Base-by-base conservation (phyloP, 2,888 invertebrate species). In the Dichetophora obliterata region DNA sequence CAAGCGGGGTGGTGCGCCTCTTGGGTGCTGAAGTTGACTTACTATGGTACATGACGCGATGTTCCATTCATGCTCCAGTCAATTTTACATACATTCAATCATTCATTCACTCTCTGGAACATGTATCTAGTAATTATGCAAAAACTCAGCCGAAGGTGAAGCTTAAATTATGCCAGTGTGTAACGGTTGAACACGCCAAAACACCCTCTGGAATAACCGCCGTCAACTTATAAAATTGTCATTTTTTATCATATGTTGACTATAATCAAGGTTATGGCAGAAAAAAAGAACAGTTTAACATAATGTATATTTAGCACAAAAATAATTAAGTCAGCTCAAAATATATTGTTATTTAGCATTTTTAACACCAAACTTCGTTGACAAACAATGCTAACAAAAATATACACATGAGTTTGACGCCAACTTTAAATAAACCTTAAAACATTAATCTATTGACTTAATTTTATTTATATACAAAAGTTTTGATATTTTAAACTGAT, bases 201-300 rank as follows among this genome's bases (percentile, higher is more conserved):
- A 34, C 34, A 11, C 65, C 43, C 66, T 37, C 66, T 19, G 34
- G 37, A 34, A 22, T 19, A 31, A 31, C 8, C 65, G 37, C 8
- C 65, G 37, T 19, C 31, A 19, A 31, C 66, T n/a, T 19, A 34
- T 65, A n/a, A 19, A 66, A 19, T 22, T 66, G 37, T 66, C 66
- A 66, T 22, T 37, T 66, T 34, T 43, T 66, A 37, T 66, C 66
- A 66, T 37, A 66, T 34, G 66, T 22, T 66, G 66, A 19, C 34
- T 34, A 66, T 37, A 37, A 37, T 37, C 22, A 66, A 66, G 24
- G 54, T 19, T 22, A 66, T 22, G 6, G 22, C 14, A 6, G 3
- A 14, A 59, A 59, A 27, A 27, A 59, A 19, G 24, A 59, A 59
- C 24, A 27, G 8, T 27, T 22, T 22, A 31, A 65, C 34, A 34